Evolutionary conservation across 2,888 invertebrate genomes (phyloP), one percentile per base, ranked within the genome.

Genomic region (Melieria crassipennis): DNA sequence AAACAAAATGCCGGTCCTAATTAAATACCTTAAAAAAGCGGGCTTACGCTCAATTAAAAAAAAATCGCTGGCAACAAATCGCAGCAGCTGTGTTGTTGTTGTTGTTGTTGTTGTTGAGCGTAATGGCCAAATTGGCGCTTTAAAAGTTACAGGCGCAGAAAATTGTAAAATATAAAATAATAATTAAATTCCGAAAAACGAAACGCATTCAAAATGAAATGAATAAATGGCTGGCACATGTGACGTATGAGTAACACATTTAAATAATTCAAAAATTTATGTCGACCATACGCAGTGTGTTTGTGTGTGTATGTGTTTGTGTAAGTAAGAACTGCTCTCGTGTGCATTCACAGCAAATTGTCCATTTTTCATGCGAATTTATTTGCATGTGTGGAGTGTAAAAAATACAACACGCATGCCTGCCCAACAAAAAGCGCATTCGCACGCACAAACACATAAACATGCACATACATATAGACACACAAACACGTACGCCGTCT

Each of bases 351-450:
- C 81, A 75, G 79, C 78, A 45, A 61, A 67, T 61, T 67, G 43
- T 30, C 43, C 50, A 67, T 67, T 67, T 61, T 67, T 61, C 60
- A 67, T 67, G 60, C 16, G 11, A 67, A 67, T 67, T 67, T 67
- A 67, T 67, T 58, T 48, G 67, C 60, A 50, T 67, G 67, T 81
- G 81, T 81, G 79, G 80, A 82, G 79, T 82, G 80, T 77, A 80
- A 80, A 81, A 82, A 80, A 81, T 82, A 77, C 82, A 82, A 82
- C 80, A 79, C 82, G 76, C 71, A 79, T 50, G 50, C 11, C 30
- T 30, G 30, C 30, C 1, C 30, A 30, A 30, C 30, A 30, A 69
- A 62, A 69, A 62, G 76, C 77, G 69, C 61, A 62, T 55, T 68
- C 80, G 78, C 75, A 74, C 73, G 73, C 72, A 64, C 69, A 30